Percentiles rank a stretch among this genome's conserved stretches.
phyloP scores from a whole-genome alignment of 2,113 vertebrate species.

The Apteryx mantelli region DNA sequence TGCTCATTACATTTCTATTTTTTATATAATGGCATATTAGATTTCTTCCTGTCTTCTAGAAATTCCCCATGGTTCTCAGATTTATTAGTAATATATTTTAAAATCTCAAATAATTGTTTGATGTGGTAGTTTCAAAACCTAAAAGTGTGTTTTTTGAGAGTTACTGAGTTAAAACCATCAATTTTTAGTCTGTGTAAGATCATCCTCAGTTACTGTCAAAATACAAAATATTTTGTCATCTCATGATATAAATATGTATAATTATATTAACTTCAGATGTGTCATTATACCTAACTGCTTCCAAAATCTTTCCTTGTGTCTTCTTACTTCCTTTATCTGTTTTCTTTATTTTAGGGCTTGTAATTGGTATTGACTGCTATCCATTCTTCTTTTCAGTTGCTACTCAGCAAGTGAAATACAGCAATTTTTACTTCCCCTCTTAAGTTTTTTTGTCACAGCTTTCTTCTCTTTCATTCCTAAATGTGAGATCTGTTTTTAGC shows the following conservation, averaged over 20 bases:
- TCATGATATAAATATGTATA: neutral
- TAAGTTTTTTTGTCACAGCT: neutral
- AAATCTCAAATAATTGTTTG: neutral
- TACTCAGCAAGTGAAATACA: neutral
- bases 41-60: neutral
- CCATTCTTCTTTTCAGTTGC: neutral
- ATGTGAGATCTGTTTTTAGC: neutral
- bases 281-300: neutral
- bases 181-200: neutral
- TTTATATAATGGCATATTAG: neutral
- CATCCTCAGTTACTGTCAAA: neutral
- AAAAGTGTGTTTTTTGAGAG: neutral
- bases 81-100: neutral
- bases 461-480: neutral
- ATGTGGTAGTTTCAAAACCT: neutral
- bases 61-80: neutral
- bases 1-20: neutral
- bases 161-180: neutral
- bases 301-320: neutral
- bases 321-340: neutral
- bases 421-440: neutral
- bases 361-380: neutral
- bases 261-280: neutral
- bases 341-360: neutral
- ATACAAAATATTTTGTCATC: neutral